A percentile compares a stretch with the other conserved stretches of the same genome.
Evolutionary conservation across 2,113 vertebrate species (phyloP).

Genomic region (Crotalus helleri): DNA sequence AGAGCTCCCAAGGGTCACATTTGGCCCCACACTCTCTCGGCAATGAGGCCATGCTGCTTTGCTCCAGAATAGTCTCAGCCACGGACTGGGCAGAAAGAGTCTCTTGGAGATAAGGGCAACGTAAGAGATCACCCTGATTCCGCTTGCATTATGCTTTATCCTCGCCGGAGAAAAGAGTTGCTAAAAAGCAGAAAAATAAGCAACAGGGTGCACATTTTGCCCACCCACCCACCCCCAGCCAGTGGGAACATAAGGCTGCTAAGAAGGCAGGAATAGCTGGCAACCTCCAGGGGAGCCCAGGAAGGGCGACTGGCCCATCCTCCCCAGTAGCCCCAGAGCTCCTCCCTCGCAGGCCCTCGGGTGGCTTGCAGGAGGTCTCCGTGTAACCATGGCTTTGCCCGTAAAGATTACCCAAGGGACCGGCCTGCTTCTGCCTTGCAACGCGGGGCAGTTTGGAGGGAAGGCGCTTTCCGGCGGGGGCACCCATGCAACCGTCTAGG

Average conservation of each 20-base stretch:
- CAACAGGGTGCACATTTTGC: neutral
- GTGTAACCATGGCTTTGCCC: constrained; percentile 70
- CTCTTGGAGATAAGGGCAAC: neutral
- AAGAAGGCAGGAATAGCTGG: constrained; percentile 12
- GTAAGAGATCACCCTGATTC: too few relatives aligned
- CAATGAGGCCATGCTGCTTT: neutral
- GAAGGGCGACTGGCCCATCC: neutral
- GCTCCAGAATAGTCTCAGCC: neutral
- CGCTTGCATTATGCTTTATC: too few relatives aligned
- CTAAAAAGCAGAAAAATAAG: neutral
- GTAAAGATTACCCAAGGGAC: constrained; percentile 65
- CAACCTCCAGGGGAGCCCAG: constrained; percentile 9
- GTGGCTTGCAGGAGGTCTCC: constrained; percentile 64
- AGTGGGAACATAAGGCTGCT: neutral
- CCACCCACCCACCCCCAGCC: neutral
- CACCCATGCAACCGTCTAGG: too few relatives aligned
- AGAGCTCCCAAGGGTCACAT: neutral
- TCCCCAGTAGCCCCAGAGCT: constrained; percentile 27
- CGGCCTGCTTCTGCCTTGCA: constrained; percentile 23
- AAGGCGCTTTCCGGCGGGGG: too few relatives aligned
- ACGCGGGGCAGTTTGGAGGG: neutral
- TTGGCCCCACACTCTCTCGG: neutral
- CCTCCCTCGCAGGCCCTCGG: neutral
- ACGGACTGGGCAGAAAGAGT: too few relatives aligned
- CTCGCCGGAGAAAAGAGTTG: too few relatives aligned